A percentile compares a stretch with the other conserved stretches of the same genome.
Conservation (phyloP, 2,888 invertebrate species). For the Dermolepida albohirtum region DNA sequence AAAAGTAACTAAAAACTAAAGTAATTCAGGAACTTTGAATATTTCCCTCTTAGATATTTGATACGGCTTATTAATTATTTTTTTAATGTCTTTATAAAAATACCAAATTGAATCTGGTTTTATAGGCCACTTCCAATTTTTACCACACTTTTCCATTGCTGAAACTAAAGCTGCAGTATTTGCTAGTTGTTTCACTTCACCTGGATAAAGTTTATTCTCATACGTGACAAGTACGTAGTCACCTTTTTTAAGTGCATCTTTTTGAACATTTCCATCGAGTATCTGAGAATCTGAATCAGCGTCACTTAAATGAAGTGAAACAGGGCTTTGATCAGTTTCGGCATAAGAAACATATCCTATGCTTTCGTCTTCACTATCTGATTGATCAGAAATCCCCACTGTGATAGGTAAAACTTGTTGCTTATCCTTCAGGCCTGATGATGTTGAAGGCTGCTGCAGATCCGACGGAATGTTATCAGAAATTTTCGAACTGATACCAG, state of each 20-base stretch:
- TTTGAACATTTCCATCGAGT: slow-evolving; percentile 16
- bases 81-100: not conserved
- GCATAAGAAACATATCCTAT: slow-evolving; percentile 22
- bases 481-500: slow-evolving; percentile 18
- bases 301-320: slow-evolving; percentile 39
- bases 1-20: too few relatives aligned
- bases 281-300: slow-evolving; percentile 28
- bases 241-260: slow-evolving; percentile 21
- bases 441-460: slow-evolving; percentile 22
- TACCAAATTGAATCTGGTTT: not conserved
- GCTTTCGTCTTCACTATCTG: not conserved
- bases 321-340: slow-evolving; percentile 42
- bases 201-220: slow-evolving; percentile 40
- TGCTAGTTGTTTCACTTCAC: too few relatives aligned
- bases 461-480: not conserved
- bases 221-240: slow-evolving; percentile 36
- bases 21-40: too few relatives aligned
- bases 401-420: too few relatives aligned
- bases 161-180: slow-evolving; percentile 42
- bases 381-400: too few relatives aligned
- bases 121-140: too few relatives aligned
- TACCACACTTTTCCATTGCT: slow-evolving; percentile 47
- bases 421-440: slow-evolving; percentile 20
- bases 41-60: not conserved
- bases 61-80: slow-evolving; percentile 6